phyloP scores from a whole-genome alignment of 2,888 invertebrate genomes.

The Zygogramma bicolorata region DNA sequence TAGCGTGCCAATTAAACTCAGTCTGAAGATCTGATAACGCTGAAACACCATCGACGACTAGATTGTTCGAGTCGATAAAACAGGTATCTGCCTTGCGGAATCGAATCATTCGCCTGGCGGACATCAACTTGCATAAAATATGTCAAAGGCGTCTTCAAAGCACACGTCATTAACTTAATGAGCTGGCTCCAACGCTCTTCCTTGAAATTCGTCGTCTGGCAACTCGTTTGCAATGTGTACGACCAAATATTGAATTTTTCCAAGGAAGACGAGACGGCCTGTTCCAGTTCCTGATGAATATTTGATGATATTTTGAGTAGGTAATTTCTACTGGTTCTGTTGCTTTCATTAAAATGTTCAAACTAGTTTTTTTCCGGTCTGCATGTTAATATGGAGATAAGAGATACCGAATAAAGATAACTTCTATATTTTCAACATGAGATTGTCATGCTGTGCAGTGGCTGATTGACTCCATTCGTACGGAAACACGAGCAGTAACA shows the following conservation, averaged over 20 bases:
- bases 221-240: conserved; percentile 42
- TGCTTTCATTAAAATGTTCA: conserved; percentile 22
- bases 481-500: too few species aligned
- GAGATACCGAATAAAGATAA: conserved; percentile 33
- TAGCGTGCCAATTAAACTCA: conserved; percentile 58
- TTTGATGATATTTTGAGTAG: conserved; percentile 61
- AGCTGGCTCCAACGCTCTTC: conserved; percentile 55
- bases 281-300: conserved; percentile 62
- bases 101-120: conserved; percentile 61
- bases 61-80: conserved; percentile 60
- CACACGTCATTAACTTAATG: conserved; percentile 63
- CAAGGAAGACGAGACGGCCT: conserved; percentile 42
- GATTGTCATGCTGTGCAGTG: too few species aligned
- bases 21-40: conserved; percentile 60
- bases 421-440: too few species aligned
- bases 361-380: background rate
- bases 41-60: conserved; percentile 55
- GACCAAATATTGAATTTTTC: conserved; percentile 52
- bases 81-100: conserved; percentile 59
- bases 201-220: conserved; percentile 39
- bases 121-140: conserved; percentile 61
- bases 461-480: too few species aligned
- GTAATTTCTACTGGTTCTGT: conserved; percentile 48
- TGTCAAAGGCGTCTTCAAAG: conserved; percentile 58
- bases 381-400: background rate